Conservation (phyloP, 2,797 vertebrate species). For the Macropodus opercularis region DNA sequence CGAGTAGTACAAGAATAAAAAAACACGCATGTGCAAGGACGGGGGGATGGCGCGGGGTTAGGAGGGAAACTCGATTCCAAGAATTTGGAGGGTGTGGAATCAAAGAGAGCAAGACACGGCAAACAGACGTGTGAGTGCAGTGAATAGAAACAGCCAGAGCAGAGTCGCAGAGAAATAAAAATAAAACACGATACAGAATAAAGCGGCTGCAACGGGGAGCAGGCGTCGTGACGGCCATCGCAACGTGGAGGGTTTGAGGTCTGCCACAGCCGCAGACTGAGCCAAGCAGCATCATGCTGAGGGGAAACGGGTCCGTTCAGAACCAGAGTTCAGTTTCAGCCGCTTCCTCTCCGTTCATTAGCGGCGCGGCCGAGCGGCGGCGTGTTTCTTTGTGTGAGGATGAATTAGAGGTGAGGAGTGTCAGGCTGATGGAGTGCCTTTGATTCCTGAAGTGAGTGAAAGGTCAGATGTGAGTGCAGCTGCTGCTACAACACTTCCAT, state of each 20-base stretch:
- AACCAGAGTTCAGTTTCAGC: constrained; percentile 19
- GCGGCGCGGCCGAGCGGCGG: constrained; percentile 47
- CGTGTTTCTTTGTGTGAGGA: constrained; percentile 19
- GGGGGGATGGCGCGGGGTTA: constrained; percentile 31
- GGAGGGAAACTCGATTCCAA: constrained; percentile 80
- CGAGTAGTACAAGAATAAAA: constrained; percentile 75
- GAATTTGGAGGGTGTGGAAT: constrained; percentile 79
- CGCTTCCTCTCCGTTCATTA: constrained; percentile 55
- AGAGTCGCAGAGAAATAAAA: constrained; percentile 15
- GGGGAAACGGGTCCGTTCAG: constrained; percentile 22
- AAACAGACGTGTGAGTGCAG: constrained; percentile 43
- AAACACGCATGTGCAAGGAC: constrained; percentile 59
- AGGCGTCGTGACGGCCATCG: no score
- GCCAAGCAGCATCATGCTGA: no score
- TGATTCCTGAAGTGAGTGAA: constrained; percentile 75
- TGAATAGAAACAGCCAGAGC: constrained; percentile 19
- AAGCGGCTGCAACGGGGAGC: no score
- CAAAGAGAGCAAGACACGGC: constrained; percentile 51
- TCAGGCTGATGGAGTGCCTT: constrained; percentile 64
- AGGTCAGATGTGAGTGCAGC: constrained; percentile 64
- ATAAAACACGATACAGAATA: no score
- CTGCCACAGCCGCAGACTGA: no score
- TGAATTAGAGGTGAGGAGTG: constrained; percentile 41
- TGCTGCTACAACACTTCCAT: constrained; percentile 39
- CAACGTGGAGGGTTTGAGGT: no score